Base-by-base conservation (phyloP, 92 coral and sea anemone species). In the Ricordea florida region DNA sequence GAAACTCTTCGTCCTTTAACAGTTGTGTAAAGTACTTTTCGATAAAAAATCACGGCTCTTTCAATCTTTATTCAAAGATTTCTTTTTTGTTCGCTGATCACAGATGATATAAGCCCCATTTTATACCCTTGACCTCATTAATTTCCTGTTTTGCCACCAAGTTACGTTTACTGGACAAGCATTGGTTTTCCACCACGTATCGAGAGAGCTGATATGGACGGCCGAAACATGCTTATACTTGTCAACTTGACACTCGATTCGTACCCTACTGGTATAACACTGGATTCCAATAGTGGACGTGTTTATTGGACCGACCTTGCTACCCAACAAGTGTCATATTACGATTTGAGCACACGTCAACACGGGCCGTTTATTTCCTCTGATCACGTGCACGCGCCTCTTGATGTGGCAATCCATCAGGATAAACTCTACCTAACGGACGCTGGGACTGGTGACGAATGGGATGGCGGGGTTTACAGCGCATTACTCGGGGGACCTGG, bases 401-500 rank as follows among this genome's bases (percentile, higher is more conserved):
- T 81, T 44, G 98, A 88, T 69, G 34, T 93, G 24, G 87, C 90
- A 0, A 10, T 81, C 37, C 76, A 58, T 27, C 67, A 66, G 13
- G 37, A 72, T 43, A 76, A 47, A 24, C 49, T 93, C 24, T 87
- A 76, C 64, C 64, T 82, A 87, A 81, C 87, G 6, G 98, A 93
- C 52, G 52, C 72, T 43, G 20, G 31, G 0, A 60, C 62, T 9
- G 35, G 57, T n/a, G 50, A 14, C n/a, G 35, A 13, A 11, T 68
- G 75, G 75, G 75, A 68, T 35, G 62, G 75, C 26, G 75, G 75
- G 2, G 37, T 68, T 16, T 68, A 68, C 21, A 50, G 75, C n/a
- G 47, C 75, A 11, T 9, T 23, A 9, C 62, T 68, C 16, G 75
- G 49, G 27, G 62, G 60, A 0, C 25, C 75, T 32, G 62, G 58